Base-by-base conservation (phyloP, 1,140 invertebrate genomes). In the Acromyrmex charruanus region DNA sequence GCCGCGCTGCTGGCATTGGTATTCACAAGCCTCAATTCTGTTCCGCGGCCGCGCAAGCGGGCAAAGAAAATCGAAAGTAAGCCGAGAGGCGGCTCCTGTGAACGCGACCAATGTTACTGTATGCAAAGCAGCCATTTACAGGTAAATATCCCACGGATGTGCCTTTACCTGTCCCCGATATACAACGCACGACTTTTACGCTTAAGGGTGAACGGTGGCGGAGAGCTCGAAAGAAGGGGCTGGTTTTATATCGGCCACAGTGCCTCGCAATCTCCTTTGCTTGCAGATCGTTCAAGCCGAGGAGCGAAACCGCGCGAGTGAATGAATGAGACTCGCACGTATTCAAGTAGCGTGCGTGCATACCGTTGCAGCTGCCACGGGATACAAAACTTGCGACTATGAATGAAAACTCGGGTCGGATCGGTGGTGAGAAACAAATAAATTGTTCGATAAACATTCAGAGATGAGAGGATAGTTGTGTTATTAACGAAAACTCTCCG, bases 41-140 rank as follows among this genome's bases (percentile, higher is more conserved):
- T 14, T 66, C n/a, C 86, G 59, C 84, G 71, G 12, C 75, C 61
- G 59, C 81, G 85, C 65, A 61, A 74, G 35, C 74, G 68, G 86
- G 87, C 88, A 87, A 87, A 92, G 92, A 92, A 93, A 92, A 92
- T 93, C 90, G 92, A 92, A 92, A 93, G 91, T 93, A 93, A 90
- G 88, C 89, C 89, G 89, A 91, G 91, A 74, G 90, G 87, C 90
- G 86, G 77, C 85, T 82, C 84, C 59, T 65, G 89, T 21, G 44
- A 84, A 84, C 80, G 55, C 85, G 86, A 71, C 77, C 89, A 75
- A 89, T 84, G 89, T 90, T 91, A 90, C 89, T 93, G 92, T 92
- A 93, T 92, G 92, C 92, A 93, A 93, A 93, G 68, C 61, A 93
- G 92, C 82, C 87, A 85, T 89, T 90, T 88, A 85, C 80, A 65